Evolutionary conservation across 2,888 invertebrate genomes (phyloP).

Genomic region (Caenorhabditis virilis): DNA sequence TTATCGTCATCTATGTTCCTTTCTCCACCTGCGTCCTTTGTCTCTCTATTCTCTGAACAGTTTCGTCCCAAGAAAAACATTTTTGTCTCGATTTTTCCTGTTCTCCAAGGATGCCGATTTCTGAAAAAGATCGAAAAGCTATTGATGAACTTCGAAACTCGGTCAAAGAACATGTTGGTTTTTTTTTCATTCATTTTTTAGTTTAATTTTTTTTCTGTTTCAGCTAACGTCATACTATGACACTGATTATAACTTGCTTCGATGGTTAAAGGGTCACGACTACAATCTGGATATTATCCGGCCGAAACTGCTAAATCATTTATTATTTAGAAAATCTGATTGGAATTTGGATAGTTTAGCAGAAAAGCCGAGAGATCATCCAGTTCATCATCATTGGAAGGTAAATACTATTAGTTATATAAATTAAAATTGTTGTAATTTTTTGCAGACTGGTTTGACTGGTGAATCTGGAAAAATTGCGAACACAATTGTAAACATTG

Average conservation of each 20-base stretch:
- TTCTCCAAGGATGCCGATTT: constrained; percentile 33
- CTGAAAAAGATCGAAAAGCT: constrained; percentile 39
- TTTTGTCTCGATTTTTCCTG: too few species aligned
- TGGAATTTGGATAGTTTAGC: constrained; percentile 54
- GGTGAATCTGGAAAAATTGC: constrained; percentile 51
- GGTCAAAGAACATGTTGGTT: constrained; percentile 48
- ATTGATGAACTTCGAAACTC: constrained; percentile 48
- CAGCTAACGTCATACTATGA: constrained; percentile 60
- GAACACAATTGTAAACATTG: constrained; percentile 64
- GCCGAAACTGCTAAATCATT: constrained; percentile 54
- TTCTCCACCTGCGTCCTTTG: too few species aligned
- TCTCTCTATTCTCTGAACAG: too few species aligned
- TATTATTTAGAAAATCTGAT: constrained; percentile 50
- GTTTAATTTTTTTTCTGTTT: not conserved
- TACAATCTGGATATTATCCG: constrained; percentile 51
- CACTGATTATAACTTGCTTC: constrained; percentile 58
- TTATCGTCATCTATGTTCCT: too few species aligned
- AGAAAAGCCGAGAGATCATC: constrained; percentile 46
- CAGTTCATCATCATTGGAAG: constrained; percentile 60
- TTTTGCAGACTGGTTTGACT: constrained; percentile 56
- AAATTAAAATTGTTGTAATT: not conserved
- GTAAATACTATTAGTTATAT: constrained; percentile 13
- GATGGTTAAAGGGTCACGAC: constrained; percentile 58
- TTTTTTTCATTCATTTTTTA: not conserved
- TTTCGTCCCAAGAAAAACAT: too few species aligned